phyloP scores from a whole-genome alignment of 2,797 vertebrate species.

The Natrix natrix region DNA sequence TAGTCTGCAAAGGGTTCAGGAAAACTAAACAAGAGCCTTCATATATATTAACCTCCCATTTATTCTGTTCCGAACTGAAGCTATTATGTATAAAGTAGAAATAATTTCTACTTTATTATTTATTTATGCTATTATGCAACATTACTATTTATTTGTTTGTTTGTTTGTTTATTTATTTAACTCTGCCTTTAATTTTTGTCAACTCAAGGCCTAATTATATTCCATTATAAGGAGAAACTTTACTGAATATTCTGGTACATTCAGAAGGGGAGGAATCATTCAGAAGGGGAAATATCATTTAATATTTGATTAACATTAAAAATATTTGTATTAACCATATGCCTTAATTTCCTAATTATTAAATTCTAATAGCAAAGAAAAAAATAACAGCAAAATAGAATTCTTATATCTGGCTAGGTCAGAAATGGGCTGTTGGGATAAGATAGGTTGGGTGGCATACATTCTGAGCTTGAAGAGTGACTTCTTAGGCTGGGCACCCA shows the following conservation, averaged over 20 bases:
- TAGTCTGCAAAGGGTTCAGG: not conserved
- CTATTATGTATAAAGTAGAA: not conserved
- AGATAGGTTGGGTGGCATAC: slow-evolving; percentile 5
- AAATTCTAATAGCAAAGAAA: slow-evolving; percentile 1
- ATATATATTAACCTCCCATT: not conserved
- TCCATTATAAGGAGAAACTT: not conserved
- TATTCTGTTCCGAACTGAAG: not conserved
- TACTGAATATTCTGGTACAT: not conserved
- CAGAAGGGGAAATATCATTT: not conserved
- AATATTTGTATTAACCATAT: not conserved
- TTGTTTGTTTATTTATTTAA: not conserved
- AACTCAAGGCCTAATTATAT: not conserved
- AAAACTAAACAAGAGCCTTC: not conserved
- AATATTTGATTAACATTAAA: not conserved
- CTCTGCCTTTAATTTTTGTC: not conserved
- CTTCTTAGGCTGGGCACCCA: slow-evolving; percentile 10
- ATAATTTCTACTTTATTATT: not conserved
- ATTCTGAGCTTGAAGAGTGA: slow-evolving; percentile 18
- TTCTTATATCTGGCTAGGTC: slow-evolving; percentile 1
- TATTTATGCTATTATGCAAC: not conserved
- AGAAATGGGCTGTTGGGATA: slow-evolving; percentile 3
- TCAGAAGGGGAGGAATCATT: not conserved
- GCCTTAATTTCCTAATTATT: not conserved
- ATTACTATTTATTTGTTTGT: not conserved
- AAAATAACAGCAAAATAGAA: not conserved